Evolutionary conservation across 2,797 vertebrate genomes (phyloP), one percentile per base, ranked within the genome.

Genomic region (Brachyalestes nurse): DNA sequence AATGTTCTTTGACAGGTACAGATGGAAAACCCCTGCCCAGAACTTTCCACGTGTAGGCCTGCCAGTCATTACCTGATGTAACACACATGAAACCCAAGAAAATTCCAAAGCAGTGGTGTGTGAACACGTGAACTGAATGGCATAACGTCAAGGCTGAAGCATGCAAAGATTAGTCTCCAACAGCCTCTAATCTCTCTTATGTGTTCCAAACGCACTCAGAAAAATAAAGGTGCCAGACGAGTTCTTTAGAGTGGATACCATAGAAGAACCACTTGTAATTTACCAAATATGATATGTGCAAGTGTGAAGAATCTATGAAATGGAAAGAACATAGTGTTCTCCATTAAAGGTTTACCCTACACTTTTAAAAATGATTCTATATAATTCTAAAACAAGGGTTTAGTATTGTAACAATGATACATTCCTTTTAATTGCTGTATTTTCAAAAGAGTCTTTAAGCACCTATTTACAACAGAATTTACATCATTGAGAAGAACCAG

Each of bases 11-110:
- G 75, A 78, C 85, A 84, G 57, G 62, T 75, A 38, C 67, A 72
- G 75, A 75, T 84, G 75, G 75, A 71, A 71, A 71, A 78, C 70
- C 17, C 13, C 19, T 77, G 70, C 21, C 10, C 65, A 28, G 65
- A 55, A 64, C 49, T 17, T 58, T 23, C 75, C 79, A 78, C 71
- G 38, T 58, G 72, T 66, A 61, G 69, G 19, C 70, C 72, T 86
- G 81, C 71, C 79, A 84, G 62, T 83, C 75, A 83, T 65, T 69
- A 64, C 45, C 83, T 86, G 83, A 84, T 84, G 83, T 81, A 86
- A 86, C 45, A 75, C 71, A 40, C 14, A 40, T 81, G 85, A 84
- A 84, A 86, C 81, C 65, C 76, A 82, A 70, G 53, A 61, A 72
- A 58, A 45, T 19, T 72, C 70, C n/a, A 21, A 25, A 42, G 19